These are phyloP conservation scores for Rhingia campestris DNA, from an alignment of 2,888 invertebrate genomes.

Conservation along the genomic window DNA sequence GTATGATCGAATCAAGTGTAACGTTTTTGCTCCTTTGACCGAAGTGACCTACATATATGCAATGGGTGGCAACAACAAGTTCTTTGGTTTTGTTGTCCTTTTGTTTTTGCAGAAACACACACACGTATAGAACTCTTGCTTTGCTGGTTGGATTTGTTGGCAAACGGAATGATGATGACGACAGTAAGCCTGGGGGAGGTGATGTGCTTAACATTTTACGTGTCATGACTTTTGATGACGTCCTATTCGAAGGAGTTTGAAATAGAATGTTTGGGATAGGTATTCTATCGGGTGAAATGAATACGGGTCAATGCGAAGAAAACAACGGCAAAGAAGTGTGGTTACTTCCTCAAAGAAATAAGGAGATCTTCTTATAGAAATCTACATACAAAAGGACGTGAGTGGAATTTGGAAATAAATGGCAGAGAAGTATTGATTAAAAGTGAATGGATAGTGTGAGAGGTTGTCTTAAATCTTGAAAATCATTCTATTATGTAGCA, in stretches of 20 bases:
- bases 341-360: slow-evolving; percentile 2
- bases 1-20: slow-evolving; percentile 61
- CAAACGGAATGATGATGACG: background rate
- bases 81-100: slow-evolving; percentile 11
- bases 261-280: slow-evolving; percentile 19
- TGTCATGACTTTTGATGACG: slow-evolving; percentile 60
- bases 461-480: too few species aligned
- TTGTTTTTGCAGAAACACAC: slow-evolving; percentile 8
- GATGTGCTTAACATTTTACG: slow-evolving; percentile 43
- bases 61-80: background rate
- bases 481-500: too few species aligned
- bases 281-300: slow-evolving; percentile 20
- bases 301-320: slow-evolving; percentile 12
- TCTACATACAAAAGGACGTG: too few species aligned
- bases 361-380: background rate
- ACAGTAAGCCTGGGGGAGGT: background rate
- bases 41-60: slow-evolving; percentile 27
- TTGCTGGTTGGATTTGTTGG: background rate
- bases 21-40: slow-evolving; percentile 31
- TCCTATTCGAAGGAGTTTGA: slow-evolving; percentile 24
- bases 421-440: too few species aligned
- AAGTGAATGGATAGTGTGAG: too few species aligned
- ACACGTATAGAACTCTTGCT: background rate
- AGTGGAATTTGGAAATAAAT: too few species aligned
- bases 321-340: background rate